Evolutionary conservation across 2,888 invertebrate species (phyloP).

Genomic region (Stenoptilia bipunctidactyla): DNA sequence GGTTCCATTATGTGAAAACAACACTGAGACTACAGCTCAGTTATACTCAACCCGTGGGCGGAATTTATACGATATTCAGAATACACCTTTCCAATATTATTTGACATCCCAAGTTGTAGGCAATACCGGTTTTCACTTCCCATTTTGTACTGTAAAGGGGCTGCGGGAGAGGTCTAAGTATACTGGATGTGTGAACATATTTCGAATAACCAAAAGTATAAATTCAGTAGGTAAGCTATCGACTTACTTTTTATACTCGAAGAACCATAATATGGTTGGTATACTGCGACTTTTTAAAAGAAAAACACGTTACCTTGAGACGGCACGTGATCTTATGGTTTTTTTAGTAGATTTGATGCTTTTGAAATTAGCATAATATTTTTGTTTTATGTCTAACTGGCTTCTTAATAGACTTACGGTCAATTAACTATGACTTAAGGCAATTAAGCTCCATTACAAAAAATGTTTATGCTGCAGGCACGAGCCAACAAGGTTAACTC

Average conservation of each 20-base stretch:
- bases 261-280: slow-evolving; percentile 50
- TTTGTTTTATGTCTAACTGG: too few species aligned
- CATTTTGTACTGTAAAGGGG: neutral
- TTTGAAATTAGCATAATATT: too few species aligned
- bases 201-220: slow-evolving; percentile 70
- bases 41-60: slow-evolving; percentile 65
- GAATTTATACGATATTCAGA: slow-evolving; percentile 67
- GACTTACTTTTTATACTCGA: slow-evolving; percentile 70
- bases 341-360: too few species aligned
- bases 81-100: slow-evolving; percentile 34
- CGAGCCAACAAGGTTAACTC: too few species aligned
- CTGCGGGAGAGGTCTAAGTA: slow-evolving; percentile 21
- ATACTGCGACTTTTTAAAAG: slow-evolving; percentile 60
- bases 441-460: too few species aligned
- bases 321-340: slow-evolving; percentile 2
- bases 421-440: too few species aligned
- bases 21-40: slow-evolving; percentile 56
- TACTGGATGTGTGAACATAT: slow-evolving; percentile 45
- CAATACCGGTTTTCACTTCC: neutral
- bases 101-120: slow-evolving; percentile 21
- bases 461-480: too few species aligned
- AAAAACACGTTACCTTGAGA: slow-evolving; percentile 38
- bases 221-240: slow-evolving; percentile 67
- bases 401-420: too few species aligned
- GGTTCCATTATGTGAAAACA: slow-evolving; percentile 71